A percentile compares a stretch with the other conserved stretches of the same genome.
Evolutionary conservation across 2,113 vertebrate genomes (phyloP).

Genomic region (Nicator chloris): DNA sequence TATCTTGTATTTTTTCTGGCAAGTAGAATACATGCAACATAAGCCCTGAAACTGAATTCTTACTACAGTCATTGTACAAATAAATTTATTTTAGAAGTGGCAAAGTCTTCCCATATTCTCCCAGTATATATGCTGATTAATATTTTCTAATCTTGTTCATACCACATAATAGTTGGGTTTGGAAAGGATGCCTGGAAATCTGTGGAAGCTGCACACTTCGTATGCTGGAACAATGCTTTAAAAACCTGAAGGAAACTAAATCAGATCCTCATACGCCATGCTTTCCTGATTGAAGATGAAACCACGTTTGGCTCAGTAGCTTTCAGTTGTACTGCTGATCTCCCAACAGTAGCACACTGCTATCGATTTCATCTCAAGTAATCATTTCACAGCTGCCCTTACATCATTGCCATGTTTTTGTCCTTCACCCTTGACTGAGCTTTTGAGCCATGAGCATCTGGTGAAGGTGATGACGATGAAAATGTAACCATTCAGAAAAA

Average conservation of each 20-base stretch:
- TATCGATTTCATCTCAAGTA: background rate
- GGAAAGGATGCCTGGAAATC: background rate
- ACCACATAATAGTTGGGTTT: background rate
- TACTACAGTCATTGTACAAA: background rate
- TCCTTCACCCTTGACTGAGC: background rate
- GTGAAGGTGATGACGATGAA: background rate
- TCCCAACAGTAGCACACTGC: background rate
- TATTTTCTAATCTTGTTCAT: background rate
- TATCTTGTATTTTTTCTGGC: background rate
- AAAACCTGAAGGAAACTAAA: background rate
- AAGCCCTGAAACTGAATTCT: background rate
- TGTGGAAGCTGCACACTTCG: background rate
- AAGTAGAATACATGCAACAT: background rate
- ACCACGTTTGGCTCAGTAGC: background rate
- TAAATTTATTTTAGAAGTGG: background rate
- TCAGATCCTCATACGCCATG: accelerated
- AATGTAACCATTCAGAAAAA: background rate
- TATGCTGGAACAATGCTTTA: background rate
- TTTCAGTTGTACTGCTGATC: background rate
- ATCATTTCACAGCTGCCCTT: background rate
- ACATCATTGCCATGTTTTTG: background rate
- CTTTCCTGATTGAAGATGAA: background rate
- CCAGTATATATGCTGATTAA: background rate
- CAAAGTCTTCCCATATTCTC: background rate
- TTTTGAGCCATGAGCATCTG: background rate